These are phyloP conservation scores for Hemibagrus wyckioides DNA, from an alignment of 2,113 vertebrate species.

Conservation along the genomic window DNA sequence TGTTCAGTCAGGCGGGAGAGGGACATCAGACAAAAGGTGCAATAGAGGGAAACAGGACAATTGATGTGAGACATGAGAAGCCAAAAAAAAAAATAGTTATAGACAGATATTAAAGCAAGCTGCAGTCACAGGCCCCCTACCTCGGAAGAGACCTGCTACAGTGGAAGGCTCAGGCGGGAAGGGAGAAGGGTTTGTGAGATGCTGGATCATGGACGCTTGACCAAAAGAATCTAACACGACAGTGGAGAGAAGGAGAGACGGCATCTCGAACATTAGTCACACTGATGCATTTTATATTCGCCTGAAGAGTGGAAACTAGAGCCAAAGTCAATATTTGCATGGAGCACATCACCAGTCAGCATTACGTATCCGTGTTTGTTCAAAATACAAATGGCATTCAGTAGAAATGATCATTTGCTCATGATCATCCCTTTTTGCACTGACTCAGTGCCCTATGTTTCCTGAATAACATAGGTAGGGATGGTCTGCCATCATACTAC, in stretches of 20 bases:
- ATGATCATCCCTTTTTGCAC: conserved; percentile 45
- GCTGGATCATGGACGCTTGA: conserved; percentile 78
- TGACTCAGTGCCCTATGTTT: conserved; percentile 68
- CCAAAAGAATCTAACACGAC: conserved; percentile 85
- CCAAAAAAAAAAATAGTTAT: not conserved
- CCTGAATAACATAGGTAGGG: conserved; percentile 75
- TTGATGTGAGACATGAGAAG: not conserved
- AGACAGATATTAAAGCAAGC: conserved; percentile 46
- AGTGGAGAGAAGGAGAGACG: conserved; percentile 45
- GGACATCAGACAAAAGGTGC: not conserved
- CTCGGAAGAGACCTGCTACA: conserved; percentile 90
- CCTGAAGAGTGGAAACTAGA: conserved; percentile 35
- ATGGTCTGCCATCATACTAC: conserved; percentile 78
- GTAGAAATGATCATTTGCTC: conserved; percentile 4
- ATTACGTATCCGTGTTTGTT: conserved; percentile 9
- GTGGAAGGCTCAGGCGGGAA: conserved; percentile 83
- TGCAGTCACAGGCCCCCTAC: conserved; percentile 70
- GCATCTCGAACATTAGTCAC: conserved; percentile 57
- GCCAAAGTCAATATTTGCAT: conserved; percentile 20
- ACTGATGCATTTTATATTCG: conserved; percentile 39
- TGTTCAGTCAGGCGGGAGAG: not conserved
- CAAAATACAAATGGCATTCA: conserved; percentile 33
- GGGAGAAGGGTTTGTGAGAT: conserved; percentile 84
- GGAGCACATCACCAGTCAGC: not conserved
- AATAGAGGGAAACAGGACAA: conserved; percentile 23